Percentiles rank a stretch among this genome's conserved stretches.
These are phyloP conservation scores for Tyria jacobaeae DNA, from an alignment of 2,888 invertebrate genomes.

Conservation along the genomic window DNA sequence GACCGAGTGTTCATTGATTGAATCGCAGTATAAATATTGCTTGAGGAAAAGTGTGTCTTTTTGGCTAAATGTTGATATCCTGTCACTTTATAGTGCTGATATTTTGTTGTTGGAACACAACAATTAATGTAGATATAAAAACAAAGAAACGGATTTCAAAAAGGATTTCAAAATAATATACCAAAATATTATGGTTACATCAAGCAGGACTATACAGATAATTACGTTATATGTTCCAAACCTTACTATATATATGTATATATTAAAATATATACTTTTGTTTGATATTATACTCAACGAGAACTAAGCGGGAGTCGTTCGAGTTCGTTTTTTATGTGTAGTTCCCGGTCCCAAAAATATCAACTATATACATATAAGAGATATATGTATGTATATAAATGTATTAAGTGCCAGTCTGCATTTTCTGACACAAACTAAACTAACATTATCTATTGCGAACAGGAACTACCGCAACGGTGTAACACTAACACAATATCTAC, in stretches of 20 bases:
- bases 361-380: too few relatives aligned
- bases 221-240: too few relatives aligned
- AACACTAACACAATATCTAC: constrained; percentile 30
- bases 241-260: too few relatives aligned
- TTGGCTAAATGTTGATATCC: not conserved
- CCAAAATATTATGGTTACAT: too few relatives aligned
- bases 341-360: too few relatives aligned
- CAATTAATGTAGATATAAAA: not conserved
- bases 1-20: constrained; percentile 41
- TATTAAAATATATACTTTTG: too few relatives aligned
- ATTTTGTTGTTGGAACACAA: not conserved
- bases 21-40: constrained; percentile 17
- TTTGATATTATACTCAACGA: too few relatives aligned
- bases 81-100: not conserved
- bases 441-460: constrained; percentile 9
- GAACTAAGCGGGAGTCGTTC: too few relatives aligned
- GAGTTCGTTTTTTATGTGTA: too few relatives aligned
- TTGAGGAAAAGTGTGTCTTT: constrained; percentile 2
- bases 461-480: constrained; percentile 21
- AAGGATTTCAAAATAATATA: too few relatives aligned
- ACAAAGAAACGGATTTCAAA: not conserved
- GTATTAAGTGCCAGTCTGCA: not conserved
- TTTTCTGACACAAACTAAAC: not conserved
- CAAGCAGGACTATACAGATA: too few relatives aligned
- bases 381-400: too few relatives aligned